A percentile compares a stretch with the other conserved stretches of the same genome.
These are phyloP conservation scores for Ectobius pallidus DNA, from an alignment of 2,888 invertebrate genomes.

Conservation along the genomic window DNA sequence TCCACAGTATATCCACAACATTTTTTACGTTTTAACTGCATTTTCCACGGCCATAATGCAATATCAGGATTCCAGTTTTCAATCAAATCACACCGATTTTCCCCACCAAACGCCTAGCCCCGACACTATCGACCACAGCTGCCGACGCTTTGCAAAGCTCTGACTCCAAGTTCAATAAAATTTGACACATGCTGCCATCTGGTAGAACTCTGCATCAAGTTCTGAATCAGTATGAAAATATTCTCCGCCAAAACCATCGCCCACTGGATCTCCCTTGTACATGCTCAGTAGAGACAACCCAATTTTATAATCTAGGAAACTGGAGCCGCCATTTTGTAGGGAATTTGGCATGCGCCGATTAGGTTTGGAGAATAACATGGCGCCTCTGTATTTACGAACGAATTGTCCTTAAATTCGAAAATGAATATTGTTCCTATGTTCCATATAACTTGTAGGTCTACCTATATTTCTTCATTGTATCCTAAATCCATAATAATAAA, in stretches of 20 bases:
- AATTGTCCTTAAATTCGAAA: too few relatives aligned
- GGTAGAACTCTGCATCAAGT: constrained; percentile 38
- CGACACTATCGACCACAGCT: constrained; percentile 46
- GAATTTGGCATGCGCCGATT: too few relatives aligned
- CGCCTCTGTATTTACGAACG: too few relatives aligned
- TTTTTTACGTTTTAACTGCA: constrained; percentile 55
- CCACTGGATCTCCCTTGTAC: constrained; percentile 2
- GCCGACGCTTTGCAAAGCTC: constrained; percentile 45
- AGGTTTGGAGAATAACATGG: too few relatives aligned
- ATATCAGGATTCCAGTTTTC: constrained; percentile 46
- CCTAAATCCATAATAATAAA: too few relatives aligned
- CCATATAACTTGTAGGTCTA: too few relatives aligned
- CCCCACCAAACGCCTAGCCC: constrained; percentile 50
- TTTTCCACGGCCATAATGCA: constrained; percentile 55
- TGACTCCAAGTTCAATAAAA: constrained; percentile 43
- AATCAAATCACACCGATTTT: constrained; percentile 45
- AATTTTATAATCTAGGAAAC: not conserved
- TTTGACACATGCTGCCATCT: constrained; percentile 43
- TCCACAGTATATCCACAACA: constrained; percentile 55
- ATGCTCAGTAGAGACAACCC: constrained; percentile 4
- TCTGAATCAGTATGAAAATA: constrained; percentile 37
- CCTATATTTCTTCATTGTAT: too few relatives aligned
- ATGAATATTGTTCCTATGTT: too few relatives aligned
- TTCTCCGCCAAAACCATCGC: constrained; percentile 20
- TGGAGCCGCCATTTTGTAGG: constrained; percentile 20